phyloP scores from a whole-genome alignment of 1,140 invertebrate genomes.

The Drosophila funebris region DNA sequence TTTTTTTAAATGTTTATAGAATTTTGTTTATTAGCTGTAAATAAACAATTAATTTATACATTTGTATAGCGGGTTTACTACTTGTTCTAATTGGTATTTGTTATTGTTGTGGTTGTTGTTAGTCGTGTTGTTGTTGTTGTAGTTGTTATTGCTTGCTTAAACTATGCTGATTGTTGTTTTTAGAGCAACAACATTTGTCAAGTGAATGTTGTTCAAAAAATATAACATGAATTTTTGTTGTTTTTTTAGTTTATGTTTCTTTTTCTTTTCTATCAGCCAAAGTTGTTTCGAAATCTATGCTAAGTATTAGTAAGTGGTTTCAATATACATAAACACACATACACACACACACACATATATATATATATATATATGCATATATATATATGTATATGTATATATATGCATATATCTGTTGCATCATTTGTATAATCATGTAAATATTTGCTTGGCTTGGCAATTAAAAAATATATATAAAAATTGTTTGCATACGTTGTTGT shows the following conservation, averaged over 20 bases:
- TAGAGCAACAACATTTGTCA: constrained; percentile 1
- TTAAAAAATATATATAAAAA: constrained; percentile 1
- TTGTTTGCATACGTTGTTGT: neutral
- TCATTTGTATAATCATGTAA: neutral
- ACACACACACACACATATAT: no score
- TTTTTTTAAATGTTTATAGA: neutral
- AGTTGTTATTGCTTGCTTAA: constrained; percentile 7
- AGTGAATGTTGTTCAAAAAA: neutral
- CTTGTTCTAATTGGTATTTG: constrained; percentile 34
- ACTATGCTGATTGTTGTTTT: constrained; percentile 6
- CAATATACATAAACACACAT: neutral
- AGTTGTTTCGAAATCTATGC: neutral
- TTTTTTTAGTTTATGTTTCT: neutral
- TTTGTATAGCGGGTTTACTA: constrained; percentile 19
- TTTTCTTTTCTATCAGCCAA: neutral
- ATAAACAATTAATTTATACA: constrained; percentile 28
- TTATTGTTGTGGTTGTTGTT: constrained; percentile 14
- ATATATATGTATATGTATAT: no score
- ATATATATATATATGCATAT: no score
- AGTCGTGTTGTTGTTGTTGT: neutral
- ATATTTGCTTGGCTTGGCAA: neutral
- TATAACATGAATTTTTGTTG: neutral
- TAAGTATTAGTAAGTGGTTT: neutral
- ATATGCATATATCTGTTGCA: neutral
- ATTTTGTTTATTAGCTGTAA: constrained; percentile 25